Evolutionary conservation across 1,140 invertebrate genomes (phyloP).

Genomic region (Brachionus koreanus): DNA sequence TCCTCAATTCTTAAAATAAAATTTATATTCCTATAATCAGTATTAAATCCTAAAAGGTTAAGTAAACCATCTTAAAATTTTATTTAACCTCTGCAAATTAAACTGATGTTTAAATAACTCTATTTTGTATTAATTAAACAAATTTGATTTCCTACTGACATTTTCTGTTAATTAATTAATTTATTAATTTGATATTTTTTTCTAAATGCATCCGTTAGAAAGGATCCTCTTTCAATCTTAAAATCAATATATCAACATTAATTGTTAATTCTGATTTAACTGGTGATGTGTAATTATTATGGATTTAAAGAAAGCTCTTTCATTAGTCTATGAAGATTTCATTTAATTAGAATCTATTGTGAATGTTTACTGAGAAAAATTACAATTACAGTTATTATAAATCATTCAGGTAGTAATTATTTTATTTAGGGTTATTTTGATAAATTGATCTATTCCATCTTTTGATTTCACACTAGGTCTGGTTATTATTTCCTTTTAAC

Average conservation of each 20-base stretch:
- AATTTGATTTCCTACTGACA: background rate
- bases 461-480: too few species aligned
- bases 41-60: too few species aligned
- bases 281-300: background rate
- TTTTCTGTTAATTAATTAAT: background rate
- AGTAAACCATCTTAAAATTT: too few species aligned
- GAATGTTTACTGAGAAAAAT: background rate
- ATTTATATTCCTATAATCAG: too few species aligned
- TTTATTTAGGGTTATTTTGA: background rate
- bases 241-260: background rate
- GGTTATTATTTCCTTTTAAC: too few species aligned
- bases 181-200: background rate
- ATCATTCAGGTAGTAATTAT: background rate
- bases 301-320: background rate
- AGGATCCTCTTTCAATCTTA: background rate
- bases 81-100: background rate
- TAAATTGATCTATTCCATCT: too few species aligned
- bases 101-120: background rate
- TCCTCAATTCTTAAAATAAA: too few species aligned
- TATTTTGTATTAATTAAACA: background rate
- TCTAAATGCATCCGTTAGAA: background rate
- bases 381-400: background rate
- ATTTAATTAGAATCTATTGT: background rate
- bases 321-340: background rate
- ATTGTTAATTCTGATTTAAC: background rate